Base-by-base conservation (phyloP, 2,797 vertebrate species). In the Apogon hyalosoma region DNA sequence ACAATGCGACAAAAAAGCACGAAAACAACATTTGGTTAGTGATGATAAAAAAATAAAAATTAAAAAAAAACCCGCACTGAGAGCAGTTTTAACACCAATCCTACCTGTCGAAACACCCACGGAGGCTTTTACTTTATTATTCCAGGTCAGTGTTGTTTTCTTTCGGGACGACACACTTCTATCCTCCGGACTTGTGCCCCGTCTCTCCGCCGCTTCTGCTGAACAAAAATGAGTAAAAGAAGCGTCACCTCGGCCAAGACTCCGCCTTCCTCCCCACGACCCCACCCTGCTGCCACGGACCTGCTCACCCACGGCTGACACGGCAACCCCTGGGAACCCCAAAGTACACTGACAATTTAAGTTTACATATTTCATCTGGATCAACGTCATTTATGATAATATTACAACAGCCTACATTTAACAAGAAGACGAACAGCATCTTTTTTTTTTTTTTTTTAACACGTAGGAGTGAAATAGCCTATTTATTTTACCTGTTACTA, bases 221-320 rank as follows among this genome's bases (percentile, higher is more conserved):
- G 84, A 79, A 75, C 85, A 87, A 77, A 76, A 79, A 68, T 28
- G 78, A 87, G 86, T 77, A 51, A 79, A 78, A 79, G 83, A 47
- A 86, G 85, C 83, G 85, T 89, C 88, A 90, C 89, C 87, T 84
- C 88, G 39, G 56, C 31, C 0, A 50, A 65, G 76, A 75, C 90
- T 74, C 90, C 90, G 79, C 90, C 91, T 8, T 2, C 43, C 55
- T 8, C 50, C 0, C 3, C 42, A 57, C 73, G 78, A 75, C 83
- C 90, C 68, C 88, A 87, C 86, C 87, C 88, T 73, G 69, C 46
- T 40, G n/a, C 40, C 24, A 16, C 66, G 6, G 39, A 54, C 48
- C 45, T 7, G 21, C 7, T 13, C 55, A 28, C 42, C 6, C 40
- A 1, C 24, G 4, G 15, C 33, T 10, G 24, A 19, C n/a, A 14